These are phyloP conservation scores for Diaphora mendica DNA, from an alignment of 2,888 invertebrate species.

Conservation along the genomic window DNA sequence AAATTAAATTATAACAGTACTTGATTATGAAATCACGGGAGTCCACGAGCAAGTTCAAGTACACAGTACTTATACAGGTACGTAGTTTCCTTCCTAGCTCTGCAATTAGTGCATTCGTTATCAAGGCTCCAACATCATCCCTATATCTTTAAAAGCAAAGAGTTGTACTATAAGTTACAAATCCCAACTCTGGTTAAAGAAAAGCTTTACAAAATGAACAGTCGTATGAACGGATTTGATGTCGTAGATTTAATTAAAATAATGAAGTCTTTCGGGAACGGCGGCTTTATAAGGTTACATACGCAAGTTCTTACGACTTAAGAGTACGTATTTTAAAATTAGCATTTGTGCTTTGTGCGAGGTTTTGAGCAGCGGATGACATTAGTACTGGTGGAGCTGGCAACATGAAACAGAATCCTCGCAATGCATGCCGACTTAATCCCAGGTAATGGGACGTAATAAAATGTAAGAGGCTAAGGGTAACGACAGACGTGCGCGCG, in stretches of 20 bases:
- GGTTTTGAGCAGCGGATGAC: constrained; percentile 61
- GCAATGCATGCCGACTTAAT: constrained; percentile 80
- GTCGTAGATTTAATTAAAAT: constrained; percentile 51
- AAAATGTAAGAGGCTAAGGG: constrained; percentile 82
- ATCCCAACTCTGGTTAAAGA: constrained; percentile 40
- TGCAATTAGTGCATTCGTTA: constrained; percentile 59
- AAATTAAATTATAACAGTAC: constrained; percentile 80
- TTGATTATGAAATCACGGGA: constrained; percentile 77
- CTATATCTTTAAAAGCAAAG: constrained; percentile 41
- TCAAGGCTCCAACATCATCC: constrained; percentile 31
- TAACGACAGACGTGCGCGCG: constrained; percentile 83
- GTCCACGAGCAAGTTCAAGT: constrained; percentile 62
- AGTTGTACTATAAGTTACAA: constrained; percentile 33
- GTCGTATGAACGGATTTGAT: constrained; percentile 47
- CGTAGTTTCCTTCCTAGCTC: constrained; percentile 45
- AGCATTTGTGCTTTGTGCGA: constrained; percentile 49
- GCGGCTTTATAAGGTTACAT: constrained; percentile 57
- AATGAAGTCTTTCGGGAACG: constrained; percentile 61
- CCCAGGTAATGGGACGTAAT: constrained; percentile 81
- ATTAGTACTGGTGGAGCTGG: constrained; percentile 64
- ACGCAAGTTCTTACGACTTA: constrained; percentile 38
- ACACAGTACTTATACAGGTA: constrained; percentile 27
- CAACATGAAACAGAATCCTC: constrained; percentile 74
- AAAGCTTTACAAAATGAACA: constrained; percentile 52
- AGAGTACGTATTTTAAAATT: constrained; percentile 66